phyloP scores from a whole-genome alignment of 2,888 invertebrate species.

The Pristionchus fissidentatus region DNA sequence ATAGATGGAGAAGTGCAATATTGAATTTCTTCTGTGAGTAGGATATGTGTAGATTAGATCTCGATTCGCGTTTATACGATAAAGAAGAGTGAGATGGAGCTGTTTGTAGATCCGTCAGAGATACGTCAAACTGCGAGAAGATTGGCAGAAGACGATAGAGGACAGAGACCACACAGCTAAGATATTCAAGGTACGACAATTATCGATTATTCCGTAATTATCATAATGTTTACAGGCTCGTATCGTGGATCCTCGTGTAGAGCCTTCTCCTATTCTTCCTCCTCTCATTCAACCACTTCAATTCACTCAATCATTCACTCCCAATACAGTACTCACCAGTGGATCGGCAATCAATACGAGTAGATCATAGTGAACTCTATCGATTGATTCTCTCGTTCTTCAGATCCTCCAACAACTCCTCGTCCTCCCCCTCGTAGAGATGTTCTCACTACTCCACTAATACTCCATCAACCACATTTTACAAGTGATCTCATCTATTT shows the following conservation, averaged over 20 bases:
- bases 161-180: slow-evolving; percentile 17
- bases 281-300: neutral
- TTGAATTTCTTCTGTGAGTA: neutral
- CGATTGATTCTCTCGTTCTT: neutral
- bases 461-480: neutral
- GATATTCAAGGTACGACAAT: slow-evolving; percentile 37
- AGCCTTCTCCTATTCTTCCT: neutral
- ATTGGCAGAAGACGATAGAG: slow-evolving; percentile 45
- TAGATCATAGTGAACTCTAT: neutral
- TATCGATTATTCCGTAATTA: neutral
- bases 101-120: slow-evolving; percentile 25
- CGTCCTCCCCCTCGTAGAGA: neutral
- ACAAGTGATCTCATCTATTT: neutral
- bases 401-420: slow-evolving; percentile 10
- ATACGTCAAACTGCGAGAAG: slow-evolving; percentile 33
- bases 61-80: neutral
- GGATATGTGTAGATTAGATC: neutral
- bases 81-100: neutral
- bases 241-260: slow-evolving; percentile 11
- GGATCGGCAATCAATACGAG: neutral
- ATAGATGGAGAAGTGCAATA: too few species aligned
- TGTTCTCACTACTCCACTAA: neutral
- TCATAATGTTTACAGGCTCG: neutral
- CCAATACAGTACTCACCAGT: neutral
- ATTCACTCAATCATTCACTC: slow-evolving; percentile 36